These are phyloP conservation scores for Drosophila anceps DNA, from an alignment of 2,888 invertebrate genomes.

Conservation along the genomic window DNA sequence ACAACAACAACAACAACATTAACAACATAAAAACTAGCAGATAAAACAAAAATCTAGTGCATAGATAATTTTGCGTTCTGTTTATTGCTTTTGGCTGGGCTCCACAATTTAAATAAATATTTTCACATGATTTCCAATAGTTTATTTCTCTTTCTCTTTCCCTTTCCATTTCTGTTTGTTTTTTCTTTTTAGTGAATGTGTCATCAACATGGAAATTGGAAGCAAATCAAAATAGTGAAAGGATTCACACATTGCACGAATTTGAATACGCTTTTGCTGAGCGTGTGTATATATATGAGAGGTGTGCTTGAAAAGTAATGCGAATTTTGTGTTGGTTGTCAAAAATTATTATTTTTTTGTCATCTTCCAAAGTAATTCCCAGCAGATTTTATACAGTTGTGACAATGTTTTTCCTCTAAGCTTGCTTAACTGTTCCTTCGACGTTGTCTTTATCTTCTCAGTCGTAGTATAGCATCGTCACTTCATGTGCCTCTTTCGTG, in stretches of 20 bases:
- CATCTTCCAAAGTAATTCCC: too few species aligned
- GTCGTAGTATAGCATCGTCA: too few species aligned
- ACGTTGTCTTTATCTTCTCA: too few species aligned
- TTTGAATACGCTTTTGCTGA: neutral
- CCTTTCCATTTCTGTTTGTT: neutral
- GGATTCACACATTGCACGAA: neutral
- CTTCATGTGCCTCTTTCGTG: too few species aligned
- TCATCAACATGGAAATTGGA: conserved; percentile 40
- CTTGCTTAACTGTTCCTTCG: too few species aligned
- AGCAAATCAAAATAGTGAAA: conserved; percentile 10
- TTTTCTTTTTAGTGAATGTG: conserved; percentile 20
- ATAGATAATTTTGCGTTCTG: conserved; percentile 55
- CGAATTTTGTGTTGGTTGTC: too few species aligned
- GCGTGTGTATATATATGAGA: neutral
- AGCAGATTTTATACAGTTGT: too few species aligned
- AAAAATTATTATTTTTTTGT: too few species aligned
- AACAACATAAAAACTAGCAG: too few species aligned
- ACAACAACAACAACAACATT: conserved; percentile 17
- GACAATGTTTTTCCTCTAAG: too few species aligned
- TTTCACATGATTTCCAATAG: conserved; percentile 53
- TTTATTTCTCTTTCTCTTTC: neutral
- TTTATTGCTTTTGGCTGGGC: conserved; percentile 44
- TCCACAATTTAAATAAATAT: conserved; percentile 65
- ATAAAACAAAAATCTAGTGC: conserved; percentile 24
- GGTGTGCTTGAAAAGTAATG: neutral